phyloP scores from a whole-genome alignment of 2,797 vertebrate genomes.

The Sebastes paucispinis region DNA sequence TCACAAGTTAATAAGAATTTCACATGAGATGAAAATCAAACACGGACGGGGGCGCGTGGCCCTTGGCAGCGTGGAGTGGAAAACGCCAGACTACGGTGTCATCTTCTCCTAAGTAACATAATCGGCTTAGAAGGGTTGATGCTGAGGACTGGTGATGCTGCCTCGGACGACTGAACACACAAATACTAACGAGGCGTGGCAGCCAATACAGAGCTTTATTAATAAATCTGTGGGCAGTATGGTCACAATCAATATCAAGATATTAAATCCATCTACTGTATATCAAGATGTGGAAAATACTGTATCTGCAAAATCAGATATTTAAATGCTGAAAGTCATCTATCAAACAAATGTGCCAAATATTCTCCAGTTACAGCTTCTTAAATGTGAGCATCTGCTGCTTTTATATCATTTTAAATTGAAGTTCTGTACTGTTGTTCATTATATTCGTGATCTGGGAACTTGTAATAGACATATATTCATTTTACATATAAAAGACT shows the following conservation, averaged over 20 bases:
- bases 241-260: background rate
- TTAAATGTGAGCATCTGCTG: background rate
- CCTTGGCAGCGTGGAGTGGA: constrained; percentile 61
- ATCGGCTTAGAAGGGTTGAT: constrained; percentile 72
- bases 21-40: constrained; percentile 32
- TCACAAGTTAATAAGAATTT: constrained; percentile 2
- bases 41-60: background rate
- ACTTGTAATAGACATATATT: background rate
- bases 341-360: background rate
- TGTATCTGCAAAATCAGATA: background rate
- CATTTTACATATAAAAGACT: background rate
- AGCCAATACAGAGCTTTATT: constrained; percentile 20
- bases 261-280: background rate
- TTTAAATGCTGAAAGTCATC: background rate
- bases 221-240: constrained; percentile 12
- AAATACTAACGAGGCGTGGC: constrained; percentile 34
- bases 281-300: background rate
- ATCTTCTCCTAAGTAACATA: constrained; percentile 76
- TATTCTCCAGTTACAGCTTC: background rate
- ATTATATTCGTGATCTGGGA: background rate
- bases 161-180: constrained; percentile 18
- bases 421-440: background rate
- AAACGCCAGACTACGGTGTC: constrained; percentile 67
- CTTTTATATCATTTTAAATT: background rate
- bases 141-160: constrained; percentile 54